Evolutionary conservation across 64 coral and sea anemone species (phyloP).

Genomic region (Actinia equina): DNA sequence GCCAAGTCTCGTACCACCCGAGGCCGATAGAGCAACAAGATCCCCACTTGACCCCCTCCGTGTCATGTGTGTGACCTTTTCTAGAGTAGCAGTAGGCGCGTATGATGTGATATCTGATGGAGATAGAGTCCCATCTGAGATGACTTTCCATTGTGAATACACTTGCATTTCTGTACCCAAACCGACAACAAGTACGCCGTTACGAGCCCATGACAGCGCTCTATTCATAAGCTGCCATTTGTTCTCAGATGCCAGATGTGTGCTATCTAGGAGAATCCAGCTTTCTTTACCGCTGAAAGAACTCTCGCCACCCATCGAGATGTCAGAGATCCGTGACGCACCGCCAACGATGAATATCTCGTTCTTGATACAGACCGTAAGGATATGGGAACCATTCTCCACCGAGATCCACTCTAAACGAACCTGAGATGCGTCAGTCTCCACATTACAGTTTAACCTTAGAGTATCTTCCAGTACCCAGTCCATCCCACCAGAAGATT

Average conservation of each 20-base stretch:
- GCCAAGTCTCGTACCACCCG: conserved; percentile 61
- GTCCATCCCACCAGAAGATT: conserved; percentile 84
- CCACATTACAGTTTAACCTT: conserved; percentile 50
- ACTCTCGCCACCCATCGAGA: conserved; percentile 46
- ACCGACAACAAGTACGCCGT: conserved; percentile 88
- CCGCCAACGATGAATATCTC: conserved; percentile 78
- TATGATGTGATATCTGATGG: conserved; percentile 60
- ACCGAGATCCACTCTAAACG: conserved; percentile 88
- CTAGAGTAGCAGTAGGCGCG: conserved; percentile 51
- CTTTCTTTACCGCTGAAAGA: conserved; percentile 53
- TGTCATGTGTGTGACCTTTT: conserved; percentile 59
- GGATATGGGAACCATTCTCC: conserved; percentile 81
- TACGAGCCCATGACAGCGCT: conserved; percentile 79
- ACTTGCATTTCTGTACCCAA: conserved; percentile 94
- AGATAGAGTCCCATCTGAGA: conserved; percentile 49
- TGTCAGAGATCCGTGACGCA: conserved; percentile 68
- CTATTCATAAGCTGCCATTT: conserved; percentile 69
- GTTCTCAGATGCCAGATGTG: conserved; percentile 67
- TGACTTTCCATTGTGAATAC: conserved; percentile 53
- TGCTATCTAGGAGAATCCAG: conserved; percentile 77
- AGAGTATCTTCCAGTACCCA: conserved; percentile 79
- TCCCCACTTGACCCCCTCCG: conserved; percentile 48
- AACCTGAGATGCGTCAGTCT: conserved; percentile 63
- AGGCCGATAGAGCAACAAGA: conserved; percentile 60
- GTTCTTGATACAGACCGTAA: conserved; percentile 74